A percentile compares a stretch with the other conserved stretches of the same genome.
Conservation (phyloP, 2,113 vertebrate genomes). For the Taxidea taxus region DNA sequence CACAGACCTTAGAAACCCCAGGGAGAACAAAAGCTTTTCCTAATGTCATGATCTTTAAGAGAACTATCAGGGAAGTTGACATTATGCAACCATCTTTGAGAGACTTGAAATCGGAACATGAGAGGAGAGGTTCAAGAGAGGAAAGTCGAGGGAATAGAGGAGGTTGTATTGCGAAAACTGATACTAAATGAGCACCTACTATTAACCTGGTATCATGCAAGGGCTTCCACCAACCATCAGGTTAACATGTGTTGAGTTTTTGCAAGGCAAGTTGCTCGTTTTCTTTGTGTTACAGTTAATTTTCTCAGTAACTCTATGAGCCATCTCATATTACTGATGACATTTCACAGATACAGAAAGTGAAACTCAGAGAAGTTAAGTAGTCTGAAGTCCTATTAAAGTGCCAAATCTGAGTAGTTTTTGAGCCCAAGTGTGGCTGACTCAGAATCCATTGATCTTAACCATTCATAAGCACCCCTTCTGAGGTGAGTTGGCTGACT, state of each 20-base stretch:
- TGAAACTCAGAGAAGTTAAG: not conserved
- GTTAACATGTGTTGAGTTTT: not conserved
- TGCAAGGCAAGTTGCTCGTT: not conserved
- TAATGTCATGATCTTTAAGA: not conserved
- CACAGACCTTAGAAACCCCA: not conserved
- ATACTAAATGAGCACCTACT: not conserved
- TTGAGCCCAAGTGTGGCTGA: not conserved
- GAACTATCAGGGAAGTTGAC: not conserved
- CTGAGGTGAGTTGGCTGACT: not conserved
- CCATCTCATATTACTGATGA: not conserved
- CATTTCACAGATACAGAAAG: not conserved
- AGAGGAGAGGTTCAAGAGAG: not conserved
- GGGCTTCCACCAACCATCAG: not conserved
- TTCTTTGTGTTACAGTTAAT: not conserved
- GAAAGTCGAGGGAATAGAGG: not conserved
- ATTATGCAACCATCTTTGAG: not conserved
- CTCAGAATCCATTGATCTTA: not conserved
- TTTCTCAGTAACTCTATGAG: not conserved
- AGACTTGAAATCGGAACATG: not conserved
- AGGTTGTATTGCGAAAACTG: not conserved
- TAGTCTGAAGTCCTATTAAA: not conserved
- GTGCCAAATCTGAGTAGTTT: not conserved
- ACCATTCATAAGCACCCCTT: not conserved
- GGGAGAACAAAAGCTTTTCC: not conserved
- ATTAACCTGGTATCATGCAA: not conserved